These are phyloP conservation scores for Enteromius unitaeniatus DNA, from an alignment of 2,797 vertebrate species.

Conservation along the genomic window DNA sequence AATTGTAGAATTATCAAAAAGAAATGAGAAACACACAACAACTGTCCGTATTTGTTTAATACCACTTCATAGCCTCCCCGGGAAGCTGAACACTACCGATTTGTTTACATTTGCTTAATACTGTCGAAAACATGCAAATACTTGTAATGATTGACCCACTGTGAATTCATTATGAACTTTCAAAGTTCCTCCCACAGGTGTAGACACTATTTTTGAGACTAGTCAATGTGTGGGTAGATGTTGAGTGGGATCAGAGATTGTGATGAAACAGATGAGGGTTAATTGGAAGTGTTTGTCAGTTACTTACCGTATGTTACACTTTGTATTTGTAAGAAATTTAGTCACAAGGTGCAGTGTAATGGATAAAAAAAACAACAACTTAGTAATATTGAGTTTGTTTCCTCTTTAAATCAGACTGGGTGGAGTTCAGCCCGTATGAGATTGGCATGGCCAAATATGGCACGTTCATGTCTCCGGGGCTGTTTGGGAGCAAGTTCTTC, in stretches of 20 bases:
- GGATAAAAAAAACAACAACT: no score
- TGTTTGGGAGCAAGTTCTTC: constrained; percentile 99
- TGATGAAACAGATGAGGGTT: constrained; percentile 24
- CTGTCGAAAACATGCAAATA: constrained; percentile 54
- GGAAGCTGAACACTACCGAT: constrained; percentile 34
- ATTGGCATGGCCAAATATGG: constrained; percentile 99
- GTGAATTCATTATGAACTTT: neutral
- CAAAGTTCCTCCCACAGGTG: constrained; percentile 6
- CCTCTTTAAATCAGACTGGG: constrained; percentile 87
- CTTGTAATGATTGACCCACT: constrained; percentile 36
- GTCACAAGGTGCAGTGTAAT: neutral
- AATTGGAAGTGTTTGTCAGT: constrained; percentile 3
- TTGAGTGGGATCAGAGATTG: constrained; percentile 15
- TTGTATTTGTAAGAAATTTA: neutral
- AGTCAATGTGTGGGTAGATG: neutral
- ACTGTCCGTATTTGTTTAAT: neutral
- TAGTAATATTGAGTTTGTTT: neutral
- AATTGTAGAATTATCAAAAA: neutral
- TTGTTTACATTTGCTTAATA: constrained; percentile 60
- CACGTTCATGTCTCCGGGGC: constrained; percentile 94
- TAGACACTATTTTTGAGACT: constrained; percentile 40
- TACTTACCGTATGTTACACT: neutral
- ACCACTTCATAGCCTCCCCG: neutral
- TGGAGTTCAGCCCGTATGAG: constrained; percentile 97
- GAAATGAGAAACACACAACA: neutral